Evolutionary conservation across 2,888 invertebrate species (phyloP).

Genomic region (Spodoptera exigua): DNA sequence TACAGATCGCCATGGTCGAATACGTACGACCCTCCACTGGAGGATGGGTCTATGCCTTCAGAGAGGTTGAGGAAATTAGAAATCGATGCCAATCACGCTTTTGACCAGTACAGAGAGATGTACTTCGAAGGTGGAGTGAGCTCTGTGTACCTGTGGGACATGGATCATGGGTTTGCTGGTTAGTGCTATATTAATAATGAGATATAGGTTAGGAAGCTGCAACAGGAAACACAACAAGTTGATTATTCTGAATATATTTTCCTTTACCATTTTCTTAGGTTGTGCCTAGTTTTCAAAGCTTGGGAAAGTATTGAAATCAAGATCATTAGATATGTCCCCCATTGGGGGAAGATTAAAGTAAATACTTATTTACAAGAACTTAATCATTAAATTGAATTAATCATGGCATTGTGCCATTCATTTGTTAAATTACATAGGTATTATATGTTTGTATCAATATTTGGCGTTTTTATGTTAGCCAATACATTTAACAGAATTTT

Average conservation of each 20-base stretch:
- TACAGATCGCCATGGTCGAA: slow-evolving; percentile 99
- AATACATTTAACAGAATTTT: no score
- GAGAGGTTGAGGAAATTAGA: slow-evolving; percentile 98
- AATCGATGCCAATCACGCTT: slow-evolving; percentile 99
- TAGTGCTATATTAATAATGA: slow-evolving; percentile 37
- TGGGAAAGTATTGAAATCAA: no score
- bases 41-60: slow-evolving; percentile 99
- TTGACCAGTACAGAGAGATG: slow-evolving; percentile 99
- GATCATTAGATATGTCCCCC: no score
- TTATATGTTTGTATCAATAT: no score
- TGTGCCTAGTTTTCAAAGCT: no score
- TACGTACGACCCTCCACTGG: slow-evolving; percentile 98
- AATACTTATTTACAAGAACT: slow-evolving; percentile 14
- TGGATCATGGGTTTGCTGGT: slow-evolving; percentile 99
- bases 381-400: background rate
- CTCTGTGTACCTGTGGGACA: slow-evolving; percentile 99
- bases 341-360: no score
- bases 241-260: no score
- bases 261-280: no score
- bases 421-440: no score
- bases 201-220: slow-evolving; percentile 29
- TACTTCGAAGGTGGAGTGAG: slow-evolving; percentile 99
- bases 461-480: no score
- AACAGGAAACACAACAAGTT: slow-evolving; percentile 28
- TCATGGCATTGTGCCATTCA: no score